phyloP scores from a whole-genome alignment of 1,140 invertebrate species.

The Asobara japonica region DNA sequence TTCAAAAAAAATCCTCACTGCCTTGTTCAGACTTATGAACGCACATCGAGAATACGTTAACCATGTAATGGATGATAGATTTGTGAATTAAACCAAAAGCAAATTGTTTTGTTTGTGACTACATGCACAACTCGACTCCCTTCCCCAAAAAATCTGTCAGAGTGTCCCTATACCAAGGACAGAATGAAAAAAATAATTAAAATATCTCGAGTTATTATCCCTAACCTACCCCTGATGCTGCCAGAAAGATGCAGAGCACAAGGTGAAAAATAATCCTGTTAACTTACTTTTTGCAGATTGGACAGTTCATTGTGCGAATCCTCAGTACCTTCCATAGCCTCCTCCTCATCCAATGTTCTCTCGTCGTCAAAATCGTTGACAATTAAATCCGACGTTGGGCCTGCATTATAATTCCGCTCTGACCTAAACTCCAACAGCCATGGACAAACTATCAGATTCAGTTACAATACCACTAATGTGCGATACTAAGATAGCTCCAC shows the following conservation, averaged over 20 bases:
- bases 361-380: constrained; percentile 98
- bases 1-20: too few species aligned
- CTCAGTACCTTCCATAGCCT: constrained; percentile 88
- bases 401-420: constrained; percentile 72
- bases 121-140: too few species aligned
- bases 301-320: constrained; percentile 89
- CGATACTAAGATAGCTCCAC: not conserved
- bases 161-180: too few species aligned
- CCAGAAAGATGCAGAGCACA: not conserved
- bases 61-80: too few species aligned
- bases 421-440: constrained; percentile 48
- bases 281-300: constrained; percentile 81
- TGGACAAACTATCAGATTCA: not conserved
- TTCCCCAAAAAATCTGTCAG: too few species aligned
- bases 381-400: constrained; percentile 86
- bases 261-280: not conserved
- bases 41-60: too few species aligned
- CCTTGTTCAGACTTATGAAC: too few species aligned
- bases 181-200: too few species aligned
- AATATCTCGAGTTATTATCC: too few species aligned
- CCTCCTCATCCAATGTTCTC: constrained; percentile 94
- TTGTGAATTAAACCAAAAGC: too few species aligned
- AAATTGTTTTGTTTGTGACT: too few species aligned
- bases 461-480: not conserved
- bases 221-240: too few species aligned